Evolutionary conservation across 2,113 vertebrate species (phyloP), one percentile per base, ranked within the genome.

Genomic region (Psammodynastes pulverulentus): DNA sequence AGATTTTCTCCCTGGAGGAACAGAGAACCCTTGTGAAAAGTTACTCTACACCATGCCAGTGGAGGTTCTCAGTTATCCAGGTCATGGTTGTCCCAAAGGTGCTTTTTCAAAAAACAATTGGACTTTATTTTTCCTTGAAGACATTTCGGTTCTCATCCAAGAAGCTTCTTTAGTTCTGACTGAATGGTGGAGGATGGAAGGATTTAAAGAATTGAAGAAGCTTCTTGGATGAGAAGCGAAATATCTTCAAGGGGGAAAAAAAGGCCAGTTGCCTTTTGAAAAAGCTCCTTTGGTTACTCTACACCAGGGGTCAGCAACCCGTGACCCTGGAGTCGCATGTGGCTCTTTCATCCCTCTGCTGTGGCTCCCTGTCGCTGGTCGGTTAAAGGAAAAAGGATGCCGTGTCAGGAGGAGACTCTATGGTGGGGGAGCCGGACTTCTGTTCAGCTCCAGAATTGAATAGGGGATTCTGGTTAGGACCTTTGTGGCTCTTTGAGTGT

Each of bases 1-100:
- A 99, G 96, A 95, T 99, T 98, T 94, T 99, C 98, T 0, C 99
- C 99, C 99, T 99, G 95, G 93, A 95, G 97, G 0, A 93, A 93
- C 17, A 79, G 39, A 34, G 29, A 89, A 48, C 43, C 0, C 43
- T 89, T 48, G 13, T n/a, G 46, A 89, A 67, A 56, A 89, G 19
- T 5, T 19, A 46, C 12, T 43, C 45, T 2, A n/a, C 3, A 17
- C n/a, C 34, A 19, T 19, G 58, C 12, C 4, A 12, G 1, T 34
- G 29, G 62, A 34, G 13, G 34, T 34, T 34, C 13, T 34, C 29
- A 5, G 2, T 67, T 67, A 67, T 67, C 5, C 62, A 67, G 24
- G 29, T 17, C 62, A 2, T 6, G 29, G 12, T 34, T 67, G 29
- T 67, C n/a, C 29, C 62, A 67, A 15, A 67, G 62, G 4, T n/a